These are phyloP conservation scores for Dermochelys coriacea DNA, from an alignment of 2,797 vertebrate species.

Conservation along the genomic window DNA sequence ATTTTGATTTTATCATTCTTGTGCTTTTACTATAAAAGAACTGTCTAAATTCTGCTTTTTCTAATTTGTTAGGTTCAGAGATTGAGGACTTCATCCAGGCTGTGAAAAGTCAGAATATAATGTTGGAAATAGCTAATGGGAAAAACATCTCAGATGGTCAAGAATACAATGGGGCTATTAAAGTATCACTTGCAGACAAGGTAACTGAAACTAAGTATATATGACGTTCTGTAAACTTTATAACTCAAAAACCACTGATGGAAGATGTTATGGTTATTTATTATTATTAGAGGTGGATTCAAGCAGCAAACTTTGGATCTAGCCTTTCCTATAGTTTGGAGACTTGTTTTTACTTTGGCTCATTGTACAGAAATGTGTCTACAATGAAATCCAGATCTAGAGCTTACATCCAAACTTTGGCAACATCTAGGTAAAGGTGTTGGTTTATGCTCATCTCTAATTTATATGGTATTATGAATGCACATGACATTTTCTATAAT, in stretches of 20 bases:
- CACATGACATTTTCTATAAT: neutral
- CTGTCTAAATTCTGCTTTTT: neutral
- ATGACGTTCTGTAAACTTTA: neutral
- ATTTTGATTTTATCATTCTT: neutral
- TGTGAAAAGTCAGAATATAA: conserved; percentile 85
- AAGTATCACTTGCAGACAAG: conserved; percentile 85
- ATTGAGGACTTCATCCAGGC: conserved; percentile 87
- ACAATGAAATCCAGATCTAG: neutral
- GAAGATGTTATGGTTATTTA: neutral
- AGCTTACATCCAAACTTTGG: neutral
- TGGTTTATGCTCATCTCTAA: neutral
- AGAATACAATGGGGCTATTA: conserved; percentile 89
- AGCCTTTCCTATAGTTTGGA: neutral
- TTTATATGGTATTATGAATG: neutral
- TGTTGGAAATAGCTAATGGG: conserved; percentile 84
- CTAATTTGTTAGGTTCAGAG: conserved; percentile 78
- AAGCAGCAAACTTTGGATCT: neutral
- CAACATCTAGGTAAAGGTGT: neutral
- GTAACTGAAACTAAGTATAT: conserved; percentile 66
- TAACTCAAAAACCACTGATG: neutral
- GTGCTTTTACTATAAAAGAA: neutral
- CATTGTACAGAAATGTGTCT: neutral
- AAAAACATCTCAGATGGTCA: conserved; percentile 79
- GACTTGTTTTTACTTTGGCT: neutral
- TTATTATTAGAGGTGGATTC: neutral